These are phyloP conservation scores for Phyllotreta striolata DNA, from an alignment of 2,888 invertebrate genomes.

Conservation along the genomic window DNA sequence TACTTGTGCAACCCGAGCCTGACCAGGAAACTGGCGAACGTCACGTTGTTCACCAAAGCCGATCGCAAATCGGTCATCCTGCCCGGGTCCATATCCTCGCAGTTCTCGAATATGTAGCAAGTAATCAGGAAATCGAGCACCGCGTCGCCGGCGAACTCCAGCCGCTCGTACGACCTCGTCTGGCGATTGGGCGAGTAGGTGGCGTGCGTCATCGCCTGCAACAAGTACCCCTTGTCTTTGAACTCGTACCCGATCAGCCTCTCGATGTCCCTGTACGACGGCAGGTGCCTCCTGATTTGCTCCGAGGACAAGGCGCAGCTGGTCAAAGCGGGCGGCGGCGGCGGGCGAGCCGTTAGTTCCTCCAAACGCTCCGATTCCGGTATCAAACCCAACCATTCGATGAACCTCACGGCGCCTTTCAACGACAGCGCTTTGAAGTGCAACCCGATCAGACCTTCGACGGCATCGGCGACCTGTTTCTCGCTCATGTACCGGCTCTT, in stretches of 20 bases:
- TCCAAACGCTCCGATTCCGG: constrained; percentile 53
- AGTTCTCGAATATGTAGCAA: constrained; percentile 83
- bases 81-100: constrained; percentile 76
- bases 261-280: constrained; percentile 42
- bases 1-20: constrained; percentile 85
- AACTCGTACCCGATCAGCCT: constrained; percentile 75
- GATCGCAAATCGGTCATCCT: constrained; percentile 92
- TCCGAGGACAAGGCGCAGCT: constrained; percentile 50
- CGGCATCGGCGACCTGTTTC: constrained; percentile 81
- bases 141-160: constrained; percentile 95
- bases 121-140: constrained; percentile 90
- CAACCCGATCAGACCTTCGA: constrained; percentile 86
- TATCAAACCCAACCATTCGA: constrained; percentile 64
- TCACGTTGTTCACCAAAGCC: constrained; percentile 95
- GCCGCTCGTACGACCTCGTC: constrained; percentile 87
- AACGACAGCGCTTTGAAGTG: constrained; percentile 69
- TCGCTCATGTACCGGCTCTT: constrained; percentile 64
- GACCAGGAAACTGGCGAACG: constrained; percentile 90
- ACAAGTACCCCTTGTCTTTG: constrained; percentile 77
- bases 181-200: constrained; percentile 82
- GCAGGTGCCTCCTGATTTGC: constrained; percentile 62
- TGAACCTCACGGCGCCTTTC: constrained; percentile 49
- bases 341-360: constrained; percentile 46
- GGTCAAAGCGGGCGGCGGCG: constrained; percentile 59
- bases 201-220: constrained; percentile 94